Percentiles rank a stretch among this genome's conserved stretches.
These are phyloP conservation scores for Elgaria multicarinata DNA, from an alignment of 2,113 vertebrate species.

Conservation along the genomic window DNA sequence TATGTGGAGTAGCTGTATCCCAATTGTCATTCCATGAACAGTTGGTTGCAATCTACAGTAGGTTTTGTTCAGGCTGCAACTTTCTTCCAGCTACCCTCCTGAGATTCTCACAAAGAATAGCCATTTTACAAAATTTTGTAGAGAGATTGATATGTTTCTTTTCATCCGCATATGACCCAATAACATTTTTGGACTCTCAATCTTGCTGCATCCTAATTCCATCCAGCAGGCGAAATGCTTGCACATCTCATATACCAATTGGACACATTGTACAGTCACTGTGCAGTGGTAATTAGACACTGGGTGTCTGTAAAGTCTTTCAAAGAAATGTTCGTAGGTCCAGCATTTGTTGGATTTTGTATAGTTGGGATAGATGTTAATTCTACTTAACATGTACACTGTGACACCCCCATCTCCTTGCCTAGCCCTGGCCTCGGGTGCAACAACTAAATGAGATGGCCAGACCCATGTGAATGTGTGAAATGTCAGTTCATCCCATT, in stretches of 20 bases:
- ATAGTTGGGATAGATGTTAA: constrained; percentile 17
- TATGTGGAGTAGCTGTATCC: neutral
- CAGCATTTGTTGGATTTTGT: constrained; percentile 63
- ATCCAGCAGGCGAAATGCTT: constrained; percentile 35
- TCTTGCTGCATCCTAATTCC: constrained; percentile 40
- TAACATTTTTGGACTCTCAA: constrained; percentile 48
- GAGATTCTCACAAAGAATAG: constrained; percentile 12
- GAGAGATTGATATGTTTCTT: constrained; percentile 28
- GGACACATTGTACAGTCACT: constrained; percentile 71
- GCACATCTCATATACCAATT: constrained; percentile 42
- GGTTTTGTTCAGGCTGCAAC: neutral
- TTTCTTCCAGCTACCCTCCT: constrained; percentile 16
- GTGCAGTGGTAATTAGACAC: constrained; percentile 63
- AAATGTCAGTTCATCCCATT: neutral
- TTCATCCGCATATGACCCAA: neutral
- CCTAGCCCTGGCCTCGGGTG: neutral
- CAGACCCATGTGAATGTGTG: neutral
- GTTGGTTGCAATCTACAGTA: neutral
- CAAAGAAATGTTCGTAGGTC: constrained; percentile 53
- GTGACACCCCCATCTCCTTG: neutral
- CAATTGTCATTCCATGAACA: neutral
- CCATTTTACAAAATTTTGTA: constrained; percentile 5
- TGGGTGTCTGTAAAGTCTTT: constrained; percentile 69
- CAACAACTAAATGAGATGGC: neutral
- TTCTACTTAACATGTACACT: neutral